Conservation (phyloP, 64 coral and sea anemone species). For the Cladopsammia gracilis region DNA sequence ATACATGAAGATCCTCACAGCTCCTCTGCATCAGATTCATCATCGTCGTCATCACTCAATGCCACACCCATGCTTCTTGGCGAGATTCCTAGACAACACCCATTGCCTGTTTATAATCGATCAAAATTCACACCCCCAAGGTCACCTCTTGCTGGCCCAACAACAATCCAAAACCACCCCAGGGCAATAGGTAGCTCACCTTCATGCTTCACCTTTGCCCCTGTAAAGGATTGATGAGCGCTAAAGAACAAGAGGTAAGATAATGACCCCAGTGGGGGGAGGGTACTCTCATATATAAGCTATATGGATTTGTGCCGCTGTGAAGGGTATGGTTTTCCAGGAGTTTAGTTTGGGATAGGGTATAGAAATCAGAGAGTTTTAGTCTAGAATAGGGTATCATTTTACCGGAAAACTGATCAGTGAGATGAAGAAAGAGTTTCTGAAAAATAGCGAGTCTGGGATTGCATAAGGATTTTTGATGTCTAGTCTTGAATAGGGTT, state of each 20-base stretch:
- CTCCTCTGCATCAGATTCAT: constrained; percentile 69
- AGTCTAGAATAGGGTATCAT: too few species aligned
- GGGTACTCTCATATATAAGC: too few species aligned
- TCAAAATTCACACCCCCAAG: constrained; percentile 90
- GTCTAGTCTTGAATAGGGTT: too few species aligned
- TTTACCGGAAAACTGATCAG: too few species aligned
- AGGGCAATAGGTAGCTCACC: constrained; percentile 64
- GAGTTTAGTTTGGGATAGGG: too few species aligned
- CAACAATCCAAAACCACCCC: constrained; percentile 71
- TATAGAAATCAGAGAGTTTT: too few species aligned
- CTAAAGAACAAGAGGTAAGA: constrained; percentile 10
- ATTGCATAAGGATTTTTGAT: too few species aligned
- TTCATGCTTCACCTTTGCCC: constrained; percentile 91
- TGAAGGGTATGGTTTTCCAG: too few species aligned
- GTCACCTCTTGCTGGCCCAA: constrained; percentile 94
- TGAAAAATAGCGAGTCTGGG: too few species aligned
- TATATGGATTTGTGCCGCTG: too few species aligned
- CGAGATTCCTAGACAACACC: constrained; percentile 48
- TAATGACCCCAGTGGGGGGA: not conserved
- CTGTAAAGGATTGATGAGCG: constrained; percentile 83
- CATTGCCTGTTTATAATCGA: constrained; percentile 61
- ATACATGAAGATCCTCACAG: constrained; percentile 65
- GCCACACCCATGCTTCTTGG: constrained; percentile 79
- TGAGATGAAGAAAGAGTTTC: too few species aligned
- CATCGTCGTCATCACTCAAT: constrained; percentile 55